phyloP scores from a whole-genome alignment of 1,140 invertebrate genomes.

The Lasioglossum baleicum region DNA sequence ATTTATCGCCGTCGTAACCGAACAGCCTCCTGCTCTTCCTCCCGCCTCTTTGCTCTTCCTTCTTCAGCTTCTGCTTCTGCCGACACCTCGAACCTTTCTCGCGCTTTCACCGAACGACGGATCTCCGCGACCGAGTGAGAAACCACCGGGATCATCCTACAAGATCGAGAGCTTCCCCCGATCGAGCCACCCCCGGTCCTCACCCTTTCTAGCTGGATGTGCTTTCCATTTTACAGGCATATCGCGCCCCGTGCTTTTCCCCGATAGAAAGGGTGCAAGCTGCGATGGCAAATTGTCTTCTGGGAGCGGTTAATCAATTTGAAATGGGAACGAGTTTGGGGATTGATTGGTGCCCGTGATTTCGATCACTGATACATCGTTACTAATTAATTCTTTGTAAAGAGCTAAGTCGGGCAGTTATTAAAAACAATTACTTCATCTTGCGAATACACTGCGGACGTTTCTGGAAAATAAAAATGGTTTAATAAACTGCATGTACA shows the following conservation, averaged over 20 bases:
- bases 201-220: background rate
- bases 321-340: background rate
- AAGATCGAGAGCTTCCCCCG: constrained; percentile 3
- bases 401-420: too few species aligned
- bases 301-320: too few species aligned
- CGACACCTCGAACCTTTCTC: constrained; percentile 13
- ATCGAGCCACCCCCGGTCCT: background rate
- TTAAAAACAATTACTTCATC: too few species aligned
- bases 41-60: background rate
- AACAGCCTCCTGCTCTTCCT: constrained; percentile 57
- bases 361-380: too few species aligned
- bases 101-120: constrained; percentile 35
- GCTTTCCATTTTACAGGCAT: background rate
- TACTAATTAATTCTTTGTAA: too few species aligned
- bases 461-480: too few species aligned
- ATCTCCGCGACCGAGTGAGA: constrained; percentile 36
- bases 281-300: too few species aligned
- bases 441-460: too few species aligned
- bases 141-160: constrained; percentile 34
- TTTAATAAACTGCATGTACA: too few species aligned
- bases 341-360: background rate
- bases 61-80: too few species aligned
- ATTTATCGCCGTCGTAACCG: constrained; percentile 78
- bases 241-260: background rate
- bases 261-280: too few species aligned